phyloP scores from a whole-genome alignment of 2,888 invertebrate species.

The Euphydryas editha region DNA sequence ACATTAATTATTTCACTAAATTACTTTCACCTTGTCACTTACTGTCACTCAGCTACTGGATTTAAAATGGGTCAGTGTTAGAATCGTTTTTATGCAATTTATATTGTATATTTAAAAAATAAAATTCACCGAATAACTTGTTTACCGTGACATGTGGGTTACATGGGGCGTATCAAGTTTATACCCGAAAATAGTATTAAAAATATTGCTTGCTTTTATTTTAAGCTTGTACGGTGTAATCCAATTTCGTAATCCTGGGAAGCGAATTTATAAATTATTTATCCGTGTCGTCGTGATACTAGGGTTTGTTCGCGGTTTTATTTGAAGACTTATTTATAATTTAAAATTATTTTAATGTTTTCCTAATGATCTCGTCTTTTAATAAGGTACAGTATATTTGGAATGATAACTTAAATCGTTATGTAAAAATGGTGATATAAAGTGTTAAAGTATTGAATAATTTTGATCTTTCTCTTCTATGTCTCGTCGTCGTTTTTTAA shows the following conservation, averaged over 20 bases:
- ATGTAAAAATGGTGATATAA: too few relatives aligned
- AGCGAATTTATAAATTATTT: constrained; percentile 7
- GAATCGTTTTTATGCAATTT: not conserved
- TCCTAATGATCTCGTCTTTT: too few relatives aligned
- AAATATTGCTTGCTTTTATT: constrained; percentile 17
- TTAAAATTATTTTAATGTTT: not conserved
- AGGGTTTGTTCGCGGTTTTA: not conserved
- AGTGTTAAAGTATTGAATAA: too few relatives aligned
- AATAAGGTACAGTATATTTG: too few relatives aligned
- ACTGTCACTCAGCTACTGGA: not conserved
- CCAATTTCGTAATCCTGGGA: constrained; percentile 4
- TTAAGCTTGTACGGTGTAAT: constrained; percentile 4
- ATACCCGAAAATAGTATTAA: constrained; percentile 24
- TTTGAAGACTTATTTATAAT: not conserved
- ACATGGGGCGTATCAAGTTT: constrained; percentile 21
- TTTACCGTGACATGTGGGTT: constrained; percentile 30
- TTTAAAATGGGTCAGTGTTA: constrained; percentile 1
- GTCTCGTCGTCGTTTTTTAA: too few relatives aligned
- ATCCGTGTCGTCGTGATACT: not conserved
- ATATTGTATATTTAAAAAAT: constrained; percentile 21
- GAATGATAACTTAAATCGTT: too few relatives aligned
- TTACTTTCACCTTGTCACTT: not conserved
- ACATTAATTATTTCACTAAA: constrained; percentile 1
- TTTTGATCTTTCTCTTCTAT: too few relatives aligned
- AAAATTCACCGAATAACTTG: constrained; percentile 17